phyloP scores from a whole-genome alignment of 2,113 vertebrate genomes.

The Leptodactylus fuscus region DNA sequence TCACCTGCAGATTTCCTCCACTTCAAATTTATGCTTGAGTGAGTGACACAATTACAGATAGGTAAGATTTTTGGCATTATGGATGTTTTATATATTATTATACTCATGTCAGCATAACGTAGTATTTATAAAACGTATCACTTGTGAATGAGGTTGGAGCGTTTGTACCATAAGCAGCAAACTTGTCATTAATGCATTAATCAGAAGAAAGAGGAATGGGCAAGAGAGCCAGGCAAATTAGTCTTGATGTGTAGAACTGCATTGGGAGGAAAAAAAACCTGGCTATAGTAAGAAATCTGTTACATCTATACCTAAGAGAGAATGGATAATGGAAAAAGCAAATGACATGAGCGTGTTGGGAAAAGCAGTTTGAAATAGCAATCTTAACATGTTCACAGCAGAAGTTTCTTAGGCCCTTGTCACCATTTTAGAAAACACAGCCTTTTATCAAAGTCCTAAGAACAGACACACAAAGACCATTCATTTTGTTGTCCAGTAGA shows the following conservation, averaged over 20 bases:
- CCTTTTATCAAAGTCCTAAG: conserved; percentile 15
- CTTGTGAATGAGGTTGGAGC: too few relatives aligned
- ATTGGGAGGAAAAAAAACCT: background rate
- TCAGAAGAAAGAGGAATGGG: background rate
- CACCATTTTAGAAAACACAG: conserved; percentile 11
- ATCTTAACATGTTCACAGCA: conserved; percentile 25
- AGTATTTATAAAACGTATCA: too few relatives aligned
- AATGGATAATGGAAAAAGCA: conserved; percentile 29
- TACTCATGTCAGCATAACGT: too few relatives aligned
- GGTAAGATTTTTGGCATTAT: too few relatives aligned
- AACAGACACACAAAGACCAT: conserved; percentile 23
- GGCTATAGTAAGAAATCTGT: background rate
- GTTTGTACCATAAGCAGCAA: too few relatives aligned
- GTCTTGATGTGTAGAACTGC: background rate
- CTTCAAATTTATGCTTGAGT: too few relatives aligned
- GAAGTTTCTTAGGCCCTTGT: conserved; percentile 7
- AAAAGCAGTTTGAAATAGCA: conserved; percentile 20
- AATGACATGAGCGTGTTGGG: background rate
- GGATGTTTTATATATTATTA: too few relatives aligned
- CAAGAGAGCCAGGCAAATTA: background rate
- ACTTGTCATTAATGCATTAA: background rate
- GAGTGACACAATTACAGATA: too few relatives aligned
- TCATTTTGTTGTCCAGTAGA: conserved; percentile 31
- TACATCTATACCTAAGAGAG: conserved; percentile 20
- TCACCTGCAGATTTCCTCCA: too few relatives aligned